These are phyloP conservation scores for Tachypleus tridentatus DNA, from an alignment of 1,140 invertebrate genomes.

Conservation along the genomic window DNA sequence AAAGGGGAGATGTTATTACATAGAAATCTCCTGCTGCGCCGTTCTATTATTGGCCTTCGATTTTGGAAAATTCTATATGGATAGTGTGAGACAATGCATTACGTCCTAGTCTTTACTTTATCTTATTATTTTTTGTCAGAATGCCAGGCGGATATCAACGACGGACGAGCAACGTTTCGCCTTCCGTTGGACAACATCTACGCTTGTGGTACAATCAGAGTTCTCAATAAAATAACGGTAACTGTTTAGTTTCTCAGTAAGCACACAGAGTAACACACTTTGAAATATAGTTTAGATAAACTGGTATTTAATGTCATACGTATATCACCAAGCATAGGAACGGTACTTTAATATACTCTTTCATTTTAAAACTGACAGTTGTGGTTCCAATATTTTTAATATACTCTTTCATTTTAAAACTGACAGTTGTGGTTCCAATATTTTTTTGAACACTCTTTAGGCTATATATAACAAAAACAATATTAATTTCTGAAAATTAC, in stretches of 20 bases:
- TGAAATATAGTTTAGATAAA: constrained; percentile 5
- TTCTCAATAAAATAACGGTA: constrained; percentile 29
- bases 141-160: constrained; percentile 27
- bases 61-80: constrained; percentile 5
- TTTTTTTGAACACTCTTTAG: no score
- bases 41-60: not conserved
- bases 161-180: constrained; percentile 26
- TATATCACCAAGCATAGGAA: no score
- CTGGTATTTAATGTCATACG: no score
- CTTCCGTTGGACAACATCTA: constrained; percentile 32
- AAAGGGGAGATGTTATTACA: no score
- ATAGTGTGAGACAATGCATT: not conserved
- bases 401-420: no score
- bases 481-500: no score
- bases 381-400: no score
- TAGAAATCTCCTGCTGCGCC: no score
- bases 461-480: no score
- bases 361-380: no score
- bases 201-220: constrained; percentile 34
- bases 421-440: no score
- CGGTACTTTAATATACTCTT: no score
- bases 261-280: constrained; percentile 1
- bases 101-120: not conserved
- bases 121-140: constrained; percentile 10
- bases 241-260: constrained; percentile 10